Conservation (phyloP, 2,797 vertebrate species). For the Spondyliosoma cantharus region DNA sequence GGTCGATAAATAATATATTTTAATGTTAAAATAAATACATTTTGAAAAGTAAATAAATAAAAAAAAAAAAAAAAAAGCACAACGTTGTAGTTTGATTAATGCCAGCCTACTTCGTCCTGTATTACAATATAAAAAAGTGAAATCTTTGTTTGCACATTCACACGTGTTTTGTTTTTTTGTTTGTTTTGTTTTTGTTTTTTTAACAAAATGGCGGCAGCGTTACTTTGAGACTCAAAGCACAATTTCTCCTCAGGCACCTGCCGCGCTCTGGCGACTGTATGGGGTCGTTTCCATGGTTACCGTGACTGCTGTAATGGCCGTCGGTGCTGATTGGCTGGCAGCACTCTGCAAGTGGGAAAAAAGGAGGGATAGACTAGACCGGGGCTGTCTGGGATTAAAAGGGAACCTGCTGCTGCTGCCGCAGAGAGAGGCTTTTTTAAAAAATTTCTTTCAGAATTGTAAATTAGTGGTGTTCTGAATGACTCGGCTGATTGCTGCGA, state of each 20-base stretch:
- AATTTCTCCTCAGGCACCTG: slow-evolving; percentile 82
- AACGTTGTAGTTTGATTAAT: slow-evolving; percentile 75
- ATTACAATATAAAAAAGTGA: slow-evolving; percentile 82
- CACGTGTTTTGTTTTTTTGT: slow-evolving; percentile 47
- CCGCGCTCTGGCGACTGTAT: slow-evolving; percentile 77
- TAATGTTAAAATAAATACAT: slow-evolving; percentile 72
- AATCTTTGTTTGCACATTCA: slow-evolving; percentile 78
- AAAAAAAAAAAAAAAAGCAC: slow-evolving; percentile 62
- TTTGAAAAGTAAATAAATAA: slow-evolving; percentile 68
- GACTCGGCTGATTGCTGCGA: slow-evolving; percentile 69
- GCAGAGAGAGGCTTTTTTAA: slow-evolving; percentile 23
- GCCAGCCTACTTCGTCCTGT: slow-evolving; percentile 75
- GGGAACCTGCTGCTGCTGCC: slow-evolving; percentile 46
- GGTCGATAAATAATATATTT: slow-evolving; percentile 72
- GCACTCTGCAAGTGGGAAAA: slow-evolving; percentile 54
- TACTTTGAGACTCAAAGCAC: slow-evolving; percentile 80
- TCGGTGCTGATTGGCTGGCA: slow-evolving; percentile 72
- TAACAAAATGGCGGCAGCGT: slow-evolving; percentile 81
- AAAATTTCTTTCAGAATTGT: slow-evolving; percentile 46
- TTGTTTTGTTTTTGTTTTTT: slow-evolving; percentile 43
- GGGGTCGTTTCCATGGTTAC: slow-evolving; percentile 74
- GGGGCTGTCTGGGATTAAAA: slow-evolving; percentile 62
- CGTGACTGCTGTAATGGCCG: slow-evolving; percentile 67
- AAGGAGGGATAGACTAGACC: not conserved
- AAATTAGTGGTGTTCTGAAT: slow-evolving; percentile 68